A percentile compares a stretch with the other conserved stretches of the same genome.
Evolutionary conservation across 2,797 vertebrate species (phyloP).

Genomic region (Leptatherina wallacei): DNA sequence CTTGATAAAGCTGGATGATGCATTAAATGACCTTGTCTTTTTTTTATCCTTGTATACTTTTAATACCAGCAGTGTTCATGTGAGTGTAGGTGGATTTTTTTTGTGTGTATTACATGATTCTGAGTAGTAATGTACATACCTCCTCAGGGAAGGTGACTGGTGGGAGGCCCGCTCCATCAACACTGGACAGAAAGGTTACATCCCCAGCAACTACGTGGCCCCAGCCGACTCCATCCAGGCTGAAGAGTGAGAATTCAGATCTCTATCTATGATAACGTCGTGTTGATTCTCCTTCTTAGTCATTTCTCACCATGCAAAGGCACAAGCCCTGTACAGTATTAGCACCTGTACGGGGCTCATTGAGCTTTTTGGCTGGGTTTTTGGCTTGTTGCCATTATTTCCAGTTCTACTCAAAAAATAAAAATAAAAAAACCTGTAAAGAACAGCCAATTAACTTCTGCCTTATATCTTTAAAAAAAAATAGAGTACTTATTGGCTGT

Average conservation of each 20-base stretch:
- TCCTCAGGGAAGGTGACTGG: slow-evolving; percentile 96
- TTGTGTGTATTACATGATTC: slow-evolving; percentile 5
- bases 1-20: slow-evolving; percentile 21
- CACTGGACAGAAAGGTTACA: slow-evolving; percentile 96
- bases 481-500: not conserved
- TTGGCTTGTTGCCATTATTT: slow-evolving; percentile 10
- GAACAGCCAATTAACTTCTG: slow-evolving; percentile 13
- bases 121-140: slow-evolving; percentile 25
- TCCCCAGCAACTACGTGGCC: slow-evolving; percentile 98
- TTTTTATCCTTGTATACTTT: not conserved
- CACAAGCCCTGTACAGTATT: slow-evolving; percentile 18
- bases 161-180: slow-evolving; percentile 98
- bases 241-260: slow-evolving; percentile 90
- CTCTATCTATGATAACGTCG: not conserved
- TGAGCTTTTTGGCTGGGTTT: slow-evolving; percentile 27
- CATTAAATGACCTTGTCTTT: not conserved
- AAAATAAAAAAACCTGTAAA: not conserved
- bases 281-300: not conserved
- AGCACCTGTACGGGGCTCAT: slow-evolving; percentile 2
- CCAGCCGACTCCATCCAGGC: slow-evolving; percentile 98
- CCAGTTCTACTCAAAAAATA: not conserved
- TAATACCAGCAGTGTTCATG: slow-evolving; percentile 2
- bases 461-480: slow-evolving; percentile 3
- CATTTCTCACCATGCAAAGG: slow-evolving; percentile 17
- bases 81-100: slow-evolving; percentile 15